A percentile compares a stretch with the other conserved stretches of the same genome.
Evolutionary conservation across 2,797 vertebrate genomes (phyloP).

Genomic region (Falco cherrug): DNA sequence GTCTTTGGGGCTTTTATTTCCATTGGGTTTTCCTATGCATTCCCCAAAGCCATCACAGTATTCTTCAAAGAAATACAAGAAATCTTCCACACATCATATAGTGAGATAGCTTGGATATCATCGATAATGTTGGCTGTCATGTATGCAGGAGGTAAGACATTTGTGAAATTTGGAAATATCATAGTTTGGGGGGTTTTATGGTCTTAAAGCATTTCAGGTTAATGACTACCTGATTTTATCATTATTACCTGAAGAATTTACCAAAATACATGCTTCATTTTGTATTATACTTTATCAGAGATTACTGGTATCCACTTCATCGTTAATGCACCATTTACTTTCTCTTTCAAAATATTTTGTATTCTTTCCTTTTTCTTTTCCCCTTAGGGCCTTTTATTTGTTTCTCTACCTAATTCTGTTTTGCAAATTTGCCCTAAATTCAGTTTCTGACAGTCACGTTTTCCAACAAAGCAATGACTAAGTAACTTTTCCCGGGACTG

Average conservation of each 20-base stretch:
- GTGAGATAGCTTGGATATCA: slow-evolving; percentile 96
- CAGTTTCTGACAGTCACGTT: not conserved
- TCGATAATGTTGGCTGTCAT: slow-evolving; percentile 98
- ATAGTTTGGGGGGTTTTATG: not conserved
- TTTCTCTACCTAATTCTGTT: not conserved
- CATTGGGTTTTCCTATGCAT: slow-evolving; percentile 98
- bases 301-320: not conserved
- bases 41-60: slow-evolving; percentile 95
- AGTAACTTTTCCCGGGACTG: not conserved
- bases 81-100: slow-evolving; percentile 90
- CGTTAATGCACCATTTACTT: not conserved
- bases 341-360: not conserved
- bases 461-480: not conserved
- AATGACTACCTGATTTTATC: not conserved
- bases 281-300: not conserved
- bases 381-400: not conserved
- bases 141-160: slow-evolving; percentile 92
- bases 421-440: not conserved
- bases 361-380: not conserved
- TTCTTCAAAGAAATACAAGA: slow-evolving; percentile 97
- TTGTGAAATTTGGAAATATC: not conserved
- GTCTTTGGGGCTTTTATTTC: slow-evolving; percentile 91
- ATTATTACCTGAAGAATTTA: not conserved
- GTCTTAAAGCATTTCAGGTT: not conserved
- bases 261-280: not conserved